Base-by-base conservation (phyloP, 2,888 invertebrate species). In the Synergus umbraculus region DNA sequence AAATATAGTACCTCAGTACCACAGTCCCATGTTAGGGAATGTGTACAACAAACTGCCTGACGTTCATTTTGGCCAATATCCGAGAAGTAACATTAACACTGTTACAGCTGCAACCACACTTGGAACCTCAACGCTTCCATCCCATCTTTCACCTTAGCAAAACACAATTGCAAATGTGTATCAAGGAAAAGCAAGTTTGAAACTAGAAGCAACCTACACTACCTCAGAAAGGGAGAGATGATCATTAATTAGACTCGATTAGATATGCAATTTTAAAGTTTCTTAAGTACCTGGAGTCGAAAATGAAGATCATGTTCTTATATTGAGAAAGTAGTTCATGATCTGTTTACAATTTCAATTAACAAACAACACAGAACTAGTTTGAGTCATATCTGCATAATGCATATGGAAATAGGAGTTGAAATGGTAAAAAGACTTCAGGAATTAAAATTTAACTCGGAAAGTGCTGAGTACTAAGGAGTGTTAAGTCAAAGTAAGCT, bases 21-120 rank as follows among this genome's bases (percentile, higher is more conserved):
- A 29, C 29, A 69, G 29, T 69, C 69, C 4, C 13, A 37, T 37
- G 46, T 46, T 67, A 18, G 8, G 12, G 22, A 46, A 46, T 18
- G 54, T 37, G 43, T 43, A 44, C 12, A 15, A 69, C 37, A 69
- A 49, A 69, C 46, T 69, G 13, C 37, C 44, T 46, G 22, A 46
- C 46, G 37, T 54, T 69, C 22, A 37, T 46, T 69, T 69, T 29
- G 4, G n/a, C 46, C 18, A 44, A 60, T 60, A 18, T 60, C 60
- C 60, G 10, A 44, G 44, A 67, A 67, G 43, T 67, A 67, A 37
- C 65, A 65, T 65, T 65, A 67, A 43, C 43, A 67, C 43, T 44
- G 18, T 67, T 44, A 67, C 2, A 67, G 66, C 44, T 67, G 43
- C 18, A 67, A 67, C 44, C 66, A 67, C 66, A 43, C 7, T 67